Evolutionary conservation across 2,888 invertebrate species (phyloP).

Genomic region (Theodoxus fluviatilis): DNA sequence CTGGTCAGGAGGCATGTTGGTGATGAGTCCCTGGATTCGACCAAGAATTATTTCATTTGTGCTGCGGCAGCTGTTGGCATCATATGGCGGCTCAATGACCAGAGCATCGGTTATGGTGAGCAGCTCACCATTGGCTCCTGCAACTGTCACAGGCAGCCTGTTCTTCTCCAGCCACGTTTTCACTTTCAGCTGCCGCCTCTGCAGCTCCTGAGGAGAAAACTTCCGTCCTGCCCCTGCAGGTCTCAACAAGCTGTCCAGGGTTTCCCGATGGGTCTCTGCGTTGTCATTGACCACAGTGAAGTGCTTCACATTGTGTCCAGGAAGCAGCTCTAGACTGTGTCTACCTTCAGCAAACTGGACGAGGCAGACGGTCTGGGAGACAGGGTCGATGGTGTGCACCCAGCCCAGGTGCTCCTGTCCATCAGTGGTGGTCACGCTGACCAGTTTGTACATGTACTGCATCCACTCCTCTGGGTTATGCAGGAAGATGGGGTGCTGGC

Average conservation of each 20-base stretch:
- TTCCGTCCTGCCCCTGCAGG: constrained; percentile 36
- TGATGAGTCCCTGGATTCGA: constrained; percentile 61
- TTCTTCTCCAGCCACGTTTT: constrained; percentile 60
- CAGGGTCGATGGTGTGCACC: constrained; percentile 64
- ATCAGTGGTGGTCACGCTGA: constrained; percentile 51
- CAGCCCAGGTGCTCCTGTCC: constrained; percentile 51
- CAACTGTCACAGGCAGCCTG: constrained; percentile 55
- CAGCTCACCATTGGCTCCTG: constrained; percentile 43
- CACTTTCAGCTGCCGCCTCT: constrained; percentile 44
- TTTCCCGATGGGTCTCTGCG: constrained; percentile 36
- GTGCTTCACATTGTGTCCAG: constrained; percentile 50
- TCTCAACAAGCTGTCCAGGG: constrained; percentile 47
- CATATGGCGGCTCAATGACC: constrained; percentile 59
- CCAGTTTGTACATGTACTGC: constrained; percentile 58
- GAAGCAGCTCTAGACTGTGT: constrained; percentile 48
- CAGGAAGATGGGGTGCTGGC: constrained; percentile 56
- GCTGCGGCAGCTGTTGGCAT: constrained; percentile 57
- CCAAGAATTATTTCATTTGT: constrained; percentile 65
- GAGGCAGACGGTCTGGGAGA: constrained; percentile 57
- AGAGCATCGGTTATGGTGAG: constrained; percentile 57
- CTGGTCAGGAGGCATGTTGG: constrained; percentile 60
- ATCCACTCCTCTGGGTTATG: constrained; percentile 60
- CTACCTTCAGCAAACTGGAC: constrained; percentile 41
- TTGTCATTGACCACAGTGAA: constrained; percentile 47
- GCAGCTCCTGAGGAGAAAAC: constrained; percentile 55